phyloP scores from a whole-genome alignment of 2,113 vertebrate genomes.

The Cyanoderma ruficeps region DNA sequence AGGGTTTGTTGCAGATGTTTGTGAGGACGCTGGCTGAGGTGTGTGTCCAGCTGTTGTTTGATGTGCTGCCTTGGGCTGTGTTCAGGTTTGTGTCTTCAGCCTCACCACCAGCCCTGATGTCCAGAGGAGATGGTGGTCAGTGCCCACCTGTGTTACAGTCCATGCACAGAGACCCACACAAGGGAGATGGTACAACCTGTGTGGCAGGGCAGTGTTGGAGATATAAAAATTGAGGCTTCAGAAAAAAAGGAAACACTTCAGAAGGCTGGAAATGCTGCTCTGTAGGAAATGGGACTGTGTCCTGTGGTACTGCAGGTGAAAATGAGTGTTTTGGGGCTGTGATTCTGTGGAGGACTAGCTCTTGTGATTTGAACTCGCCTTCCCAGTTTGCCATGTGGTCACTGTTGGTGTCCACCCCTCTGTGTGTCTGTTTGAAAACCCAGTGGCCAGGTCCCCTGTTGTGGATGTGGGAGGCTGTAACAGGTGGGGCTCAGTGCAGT shows the following conservation, averaged over 20 bases:
- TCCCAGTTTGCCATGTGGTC: not conserved
- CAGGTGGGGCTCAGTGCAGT: not conserved
- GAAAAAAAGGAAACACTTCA: not conserved
- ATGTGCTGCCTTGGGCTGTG: not conserved
- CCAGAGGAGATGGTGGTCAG: not conserved
- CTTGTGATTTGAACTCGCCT: not conserved
- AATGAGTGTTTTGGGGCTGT: not conserved
- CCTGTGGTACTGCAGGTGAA: not conserved
- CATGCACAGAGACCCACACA: not conserved
- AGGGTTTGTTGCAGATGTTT: not conserved
- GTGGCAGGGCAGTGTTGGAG: not conserved
- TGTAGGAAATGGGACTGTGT: not conserved
- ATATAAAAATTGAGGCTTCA: not conserved
- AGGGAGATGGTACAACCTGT: not conserved
- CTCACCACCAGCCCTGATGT: not conserved
- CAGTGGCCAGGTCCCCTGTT: not conserved
- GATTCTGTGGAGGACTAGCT: not conserved
- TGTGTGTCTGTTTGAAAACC: not conserved
- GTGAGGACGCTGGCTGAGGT: not conserved
- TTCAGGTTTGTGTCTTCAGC: not conserved
- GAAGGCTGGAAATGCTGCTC: not conserved
- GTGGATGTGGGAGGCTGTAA: rapidly evolving
- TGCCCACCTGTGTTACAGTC: not conserved
- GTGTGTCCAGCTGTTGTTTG: not conserved
- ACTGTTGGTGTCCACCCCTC: not conserved